phyloP scores from a whole-genome alignment of 2,797 vertebrate species.

The Malacoctenus gilli region DNA sequence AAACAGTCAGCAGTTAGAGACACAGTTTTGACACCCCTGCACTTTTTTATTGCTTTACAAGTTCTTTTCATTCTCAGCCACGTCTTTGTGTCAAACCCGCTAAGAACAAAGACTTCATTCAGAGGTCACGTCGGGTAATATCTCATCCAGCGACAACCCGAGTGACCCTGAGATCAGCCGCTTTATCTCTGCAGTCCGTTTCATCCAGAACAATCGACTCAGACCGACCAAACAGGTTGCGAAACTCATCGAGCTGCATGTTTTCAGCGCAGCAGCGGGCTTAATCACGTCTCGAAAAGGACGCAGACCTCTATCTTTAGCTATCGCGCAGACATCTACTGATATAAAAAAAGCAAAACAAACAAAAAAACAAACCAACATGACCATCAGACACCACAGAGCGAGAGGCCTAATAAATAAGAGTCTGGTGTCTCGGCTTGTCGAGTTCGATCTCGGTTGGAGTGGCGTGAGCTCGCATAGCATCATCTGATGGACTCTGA shows the following conservation, averaged over 20 bases:
- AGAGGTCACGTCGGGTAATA: too few relatives aligned
- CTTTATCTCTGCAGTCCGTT: too few relatives aligned
- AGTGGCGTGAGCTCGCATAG: slow-evolving; percentile 14
- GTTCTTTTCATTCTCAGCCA: too few relatives aligned
- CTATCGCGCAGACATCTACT: slow-evolving; percentile 7
- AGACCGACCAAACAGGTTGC: slow-evolving; percentile 11
- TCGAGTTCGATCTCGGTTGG: slow-evolving; percentile 17
- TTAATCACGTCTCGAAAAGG: slow-evolving; percentile 3
- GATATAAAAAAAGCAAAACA: too few relatives aligned
- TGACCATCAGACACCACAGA: slow-evolving; percentile 20
- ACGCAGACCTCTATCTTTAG: slow-evolving; percentile 9
- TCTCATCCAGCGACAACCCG: too few relatives aligned
- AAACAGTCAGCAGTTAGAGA: too few relatives aligned
- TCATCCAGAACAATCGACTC: too few relatives aligned
- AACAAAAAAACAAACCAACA: too few relatives aligned
- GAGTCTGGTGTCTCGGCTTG: slow-evolving; percentile 17
- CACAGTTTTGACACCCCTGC: too few relatives aligned
- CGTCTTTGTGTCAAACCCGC: too few relatives aligned
- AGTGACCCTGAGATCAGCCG: not conserved
- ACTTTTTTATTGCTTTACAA: too few relatives aligned
- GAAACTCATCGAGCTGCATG: not conserved
- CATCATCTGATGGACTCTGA: slow-evolving; percentile 14
- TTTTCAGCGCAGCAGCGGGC: not conserved
- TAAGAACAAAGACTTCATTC: too few relatives aligned
- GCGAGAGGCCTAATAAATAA: slow-evolving; percentile 15